phyloP scores from a whole-genome alignment of 2,797 vertebrate species.

The Salarias fasciatus region DNA sequence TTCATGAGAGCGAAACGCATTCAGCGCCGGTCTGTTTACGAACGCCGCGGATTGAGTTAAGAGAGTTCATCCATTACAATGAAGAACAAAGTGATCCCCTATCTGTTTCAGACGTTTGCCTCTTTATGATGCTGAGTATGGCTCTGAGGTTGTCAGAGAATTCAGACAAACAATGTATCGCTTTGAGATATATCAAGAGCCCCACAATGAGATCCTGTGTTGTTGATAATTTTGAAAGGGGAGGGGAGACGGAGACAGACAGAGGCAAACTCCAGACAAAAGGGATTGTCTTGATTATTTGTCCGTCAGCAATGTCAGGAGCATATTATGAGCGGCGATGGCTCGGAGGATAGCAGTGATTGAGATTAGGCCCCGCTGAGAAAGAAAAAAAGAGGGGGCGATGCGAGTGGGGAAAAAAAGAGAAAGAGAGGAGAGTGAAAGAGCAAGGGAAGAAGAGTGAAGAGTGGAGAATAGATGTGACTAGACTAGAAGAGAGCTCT shows the following conservation, averaged over 20 bases:
- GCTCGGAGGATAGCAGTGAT: conserved; percentile 65
- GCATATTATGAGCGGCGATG: conserved; percentile 55
- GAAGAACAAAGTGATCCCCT: conserved; percentile 66
- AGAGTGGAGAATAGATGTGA: conserved; percentile 68
- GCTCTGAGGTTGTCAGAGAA: conserved; percentile 65
- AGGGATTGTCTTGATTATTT: conserved; percentile 74
- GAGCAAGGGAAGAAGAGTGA: conserved; percentile 44
- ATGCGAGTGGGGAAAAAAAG: conserved; percentile 20
- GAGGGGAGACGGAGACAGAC: conserved; percentile 14
- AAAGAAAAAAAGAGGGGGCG: conserved; percentile 44
- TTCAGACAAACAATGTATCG: conserved; percentile 61
- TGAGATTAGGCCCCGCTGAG: conserved; percentile 73
- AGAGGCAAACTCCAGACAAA: conserved; percentile 71
- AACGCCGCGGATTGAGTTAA: conserved; percentile 46
- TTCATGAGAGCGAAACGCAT: conserved; percentile 57
- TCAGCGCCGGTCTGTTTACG: conserved; percentile 54
- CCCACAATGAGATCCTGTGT: conserved; percentile 65
- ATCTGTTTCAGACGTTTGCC: conserved; percentile 63
- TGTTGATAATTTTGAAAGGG: conserved; percentile 53
- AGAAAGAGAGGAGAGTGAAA: conserved; percentile 2
- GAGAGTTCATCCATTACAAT: conserved; percentile 70
- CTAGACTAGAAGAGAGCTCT: conserved; percentile 65
- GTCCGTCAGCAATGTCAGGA: conserved; percentile 62
- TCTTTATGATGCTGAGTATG: conserved; percentile 59
- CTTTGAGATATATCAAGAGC: conserved; percentile 61